Base-by-base conservation (phyloP, 2,113 vertebrate genomes). In the Collichthys lucidus region DNA sequence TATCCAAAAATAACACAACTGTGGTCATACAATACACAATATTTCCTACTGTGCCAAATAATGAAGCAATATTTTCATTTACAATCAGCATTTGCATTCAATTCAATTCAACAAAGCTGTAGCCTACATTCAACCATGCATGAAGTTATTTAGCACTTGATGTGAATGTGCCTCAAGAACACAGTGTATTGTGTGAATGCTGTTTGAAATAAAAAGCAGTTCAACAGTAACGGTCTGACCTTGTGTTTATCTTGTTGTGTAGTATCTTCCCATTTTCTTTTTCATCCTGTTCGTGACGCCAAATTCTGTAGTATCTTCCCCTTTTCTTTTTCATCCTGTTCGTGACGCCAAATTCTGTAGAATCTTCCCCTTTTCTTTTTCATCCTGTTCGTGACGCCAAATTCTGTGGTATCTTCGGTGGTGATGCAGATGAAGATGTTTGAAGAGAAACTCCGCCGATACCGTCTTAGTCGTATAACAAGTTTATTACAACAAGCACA, bases 31-130 rank as follows among this genome's bases (percentile, higher is more conserved):
- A 52, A 78, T 47, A 77, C 29, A 76, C 62, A 68, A 79, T 64
- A 74, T 92, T 89, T 93, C 87, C 89, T 88, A 91, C 77, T 88
- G 94, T 95, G 95, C 94, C 94, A 95, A 95, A 95, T 92, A 89
- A 91, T 75, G 14, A 94, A 95, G 95, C 95, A 96, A 95, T 95
- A 95, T 94, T 93, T 91, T 94, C 90, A 95, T 95, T 93, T 94
- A 86, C 80, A 86, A 85, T 92, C 86, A 91, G 72, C 86, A 88
- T 92, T 86, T 84, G 86, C 73, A 90, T 91, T 94, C 80, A 69
- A 83, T 91, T 94, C 80, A 69, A 83, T 82, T 85, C 88, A 63
- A 86, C 80, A 29, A 74, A 87, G 83, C 77, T 90, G 89, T 92
- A 92, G 79, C 88, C 80, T 35, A 88, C 81, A 93, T 92, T 91